Evolutionary conservation across 2,888 invertebrate species (phyloP).

Genomic region (Deladenus siricidicola): DNA sequence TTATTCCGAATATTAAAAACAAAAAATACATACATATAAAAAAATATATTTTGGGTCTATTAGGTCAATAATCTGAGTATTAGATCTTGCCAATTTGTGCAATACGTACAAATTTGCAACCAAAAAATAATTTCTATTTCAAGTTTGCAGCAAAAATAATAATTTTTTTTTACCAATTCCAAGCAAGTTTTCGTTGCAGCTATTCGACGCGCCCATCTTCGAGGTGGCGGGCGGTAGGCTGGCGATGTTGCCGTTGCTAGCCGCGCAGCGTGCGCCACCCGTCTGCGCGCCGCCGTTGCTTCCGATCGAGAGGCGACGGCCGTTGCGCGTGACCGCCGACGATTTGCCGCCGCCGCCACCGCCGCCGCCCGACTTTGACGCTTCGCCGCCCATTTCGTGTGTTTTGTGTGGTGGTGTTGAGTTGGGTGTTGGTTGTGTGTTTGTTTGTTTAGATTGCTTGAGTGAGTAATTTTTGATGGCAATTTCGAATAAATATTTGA

Average conservation of each 20-base stretch:
- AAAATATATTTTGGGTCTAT: no score
- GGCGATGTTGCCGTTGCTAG: neutral
- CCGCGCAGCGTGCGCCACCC: no score
- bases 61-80: no score
- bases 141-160: neutral
- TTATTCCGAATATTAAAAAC: neutral
- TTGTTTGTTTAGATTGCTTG: no score
- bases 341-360: neutral
- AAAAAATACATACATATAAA: no score
- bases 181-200: constrained; percentile 5
- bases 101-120: neutral
- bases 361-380: neutral
- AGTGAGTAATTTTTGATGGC: no score
- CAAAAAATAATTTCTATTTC: neutral
- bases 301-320: neutral
- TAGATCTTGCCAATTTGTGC: neutral
- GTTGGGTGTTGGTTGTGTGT: no score
- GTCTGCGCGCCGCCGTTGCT: neutral
- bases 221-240: constrained; percentile 2
- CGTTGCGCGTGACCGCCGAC: neutral
- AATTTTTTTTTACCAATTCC: constrained; percentile 3
- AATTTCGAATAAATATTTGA: no score
- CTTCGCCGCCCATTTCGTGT: constrained; percentile 8
- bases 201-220: neutral
- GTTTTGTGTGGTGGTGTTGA: no score